These are phyloP conservation scores for Euura saliciscinereae DNA, from an alignment of 1,140 invertebrate genomes.

Conservation along the genomic window DNA sequence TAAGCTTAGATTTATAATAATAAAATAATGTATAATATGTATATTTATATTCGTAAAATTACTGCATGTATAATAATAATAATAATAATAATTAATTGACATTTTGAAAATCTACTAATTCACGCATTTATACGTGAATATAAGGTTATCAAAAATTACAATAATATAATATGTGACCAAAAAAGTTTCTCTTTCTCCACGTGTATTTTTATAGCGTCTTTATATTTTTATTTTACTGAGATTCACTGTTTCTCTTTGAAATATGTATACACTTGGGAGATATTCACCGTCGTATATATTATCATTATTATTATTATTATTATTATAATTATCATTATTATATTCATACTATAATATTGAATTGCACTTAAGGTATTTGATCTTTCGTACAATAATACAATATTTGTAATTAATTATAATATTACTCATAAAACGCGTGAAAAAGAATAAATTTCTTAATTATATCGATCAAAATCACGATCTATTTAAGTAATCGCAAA, in stretches of 20 bases:
- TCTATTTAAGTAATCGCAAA: constrained; percentile 6
- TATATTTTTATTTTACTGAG: neutral
- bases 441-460: neutral
- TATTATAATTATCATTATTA: neutral
- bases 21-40: neutral
- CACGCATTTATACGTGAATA: neutral
- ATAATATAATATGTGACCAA: neutral
- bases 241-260: neutral
- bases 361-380: constrained; percentile 4
- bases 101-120: neutral
- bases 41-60: neutral
- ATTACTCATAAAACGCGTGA: too few species aligned
- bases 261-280: too few species aligned
- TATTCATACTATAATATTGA: neutral
- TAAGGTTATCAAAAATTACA: neutral
- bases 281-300: neutral
- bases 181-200: neutral
- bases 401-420: neutral
- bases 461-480: neutral
- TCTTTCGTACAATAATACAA: neutral
- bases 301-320: neutral
- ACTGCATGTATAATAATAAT: neutral
- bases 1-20: neutral
- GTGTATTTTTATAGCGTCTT: neutral
- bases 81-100: neutral